Percentiles rank a stretch among this genome's conserved stretches.
phyloP scores from a whole-genome alignment of 2,888 invertebrate species.

The Mechanitis messenoides region DNA sequence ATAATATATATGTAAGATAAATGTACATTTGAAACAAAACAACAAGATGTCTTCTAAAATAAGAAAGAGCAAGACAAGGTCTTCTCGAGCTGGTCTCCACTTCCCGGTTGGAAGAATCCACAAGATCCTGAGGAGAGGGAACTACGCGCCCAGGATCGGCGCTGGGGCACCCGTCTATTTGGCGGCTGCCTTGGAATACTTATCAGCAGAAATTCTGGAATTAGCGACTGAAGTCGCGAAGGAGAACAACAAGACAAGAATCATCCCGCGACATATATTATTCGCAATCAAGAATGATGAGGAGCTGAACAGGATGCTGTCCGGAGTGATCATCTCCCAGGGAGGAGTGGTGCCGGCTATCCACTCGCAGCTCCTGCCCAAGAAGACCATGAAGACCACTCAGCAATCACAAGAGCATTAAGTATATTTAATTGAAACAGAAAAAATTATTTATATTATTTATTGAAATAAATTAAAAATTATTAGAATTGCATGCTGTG shows the following conservation, averaged over 20 bases:
- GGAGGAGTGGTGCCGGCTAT: conserved; percentile 54
- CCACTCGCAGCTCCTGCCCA: conserved; percentile 47
- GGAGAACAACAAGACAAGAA: conserved; percentile 80
- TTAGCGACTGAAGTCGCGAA: conserved; percentile 78
- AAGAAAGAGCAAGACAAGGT: conserved; percentile 46
- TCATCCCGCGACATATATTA: conserved; percentile 48
- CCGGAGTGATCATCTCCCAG: conserved; percentile 47
- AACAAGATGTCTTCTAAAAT: conserved; percentile 37
- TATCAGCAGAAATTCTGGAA: conserved; percentile 82
- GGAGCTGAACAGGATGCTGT: conserved; percentile 48
- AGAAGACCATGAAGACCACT: conserved; percentile 45
- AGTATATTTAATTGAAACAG: conserved; percentile 67
- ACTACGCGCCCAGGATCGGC: conserved; percentile 77
- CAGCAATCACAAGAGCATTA: conserved; percentile 48
- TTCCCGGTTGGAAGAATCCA: conserved; percentile 78
- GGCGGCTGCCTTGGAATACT: conserved; percentile 78
- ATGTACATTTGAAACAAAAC: background rate
- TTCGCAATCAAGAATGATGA: conserved; percentile 56
- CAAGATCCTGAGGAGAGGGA: conserved; percentile 70
- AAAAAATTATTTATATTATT: conserved; percentile 1
- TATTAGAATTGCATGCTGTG: conserved; percentile 45
- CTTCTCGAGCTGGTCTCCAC: conserved; percentile 73
- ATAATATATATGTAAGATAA: too few species aligned
- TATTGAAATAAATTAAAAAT: conserved; percentile 25
- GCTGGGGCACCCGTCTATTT: conserved; percentile 73